Base-by-base conservation (phyloP, 2,113 vertebrate species). In the Oncorhynchus keta region DNA sequence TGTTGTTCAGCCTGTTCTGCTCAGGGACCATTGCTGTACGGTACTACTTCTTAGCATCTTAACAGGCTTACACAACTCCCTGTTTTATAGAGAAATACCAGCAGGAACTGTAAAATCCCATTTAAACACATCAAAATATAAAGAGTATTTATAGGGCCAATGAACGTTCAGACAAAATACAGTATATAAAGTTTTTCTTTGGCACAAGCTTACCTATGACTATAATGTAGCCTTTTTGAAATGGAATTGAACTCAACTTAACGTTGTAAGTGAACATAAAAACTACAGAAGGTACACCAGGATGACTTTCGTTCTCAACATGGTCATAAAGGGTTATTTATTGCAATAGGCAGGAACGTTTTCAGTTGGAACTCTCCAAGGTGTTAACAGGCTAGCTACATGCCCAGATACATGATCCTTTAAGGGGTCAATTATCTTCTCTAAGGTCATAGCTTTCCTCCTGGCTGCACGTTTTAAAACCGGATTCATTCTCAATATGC, bases 61-160 rank as follows among this genome's bases (percentile, higher is more conserved):
- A 87, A 84, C 82, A 85, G 80, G 82, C 82, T 85, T 88, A 83
- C 80, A 67, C 73, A 84, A 81, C 76, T 79, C 68, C 76, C 57
- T 74, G 62, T 85, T 88, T 84, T 82, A 83, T 83, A 68, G 86
- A 74, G 48, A 85, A 89, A 81, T 79, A 76, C 79, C n/a, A 84
- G 76, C 67, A 70, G 76, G 13, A 49, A 84, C 81, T 80, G 75
- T 88, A 84, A 86, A 89, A 88, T 87, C 84, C 78, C 45, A 77
- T 88, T 88, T 83, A 62, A 81, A 79, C 68, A 84, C 76, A 78
- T 84, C 68, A 70, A 62, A 75, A 82, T 68, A 74, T 73, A 77
- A 83, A 76, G 49, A 79, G 65, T 80, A 87, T 84, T 83, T 86
- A 88, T 61, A 20, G 76, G 79, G 84, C 68, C 64, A 24, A 39